A percentile compares a stretch with the other conserved stretches of the same genome.
Conservation (phyloP, 2,797 vertebrate genomes). For the Urophycis tenuis region DNA sequence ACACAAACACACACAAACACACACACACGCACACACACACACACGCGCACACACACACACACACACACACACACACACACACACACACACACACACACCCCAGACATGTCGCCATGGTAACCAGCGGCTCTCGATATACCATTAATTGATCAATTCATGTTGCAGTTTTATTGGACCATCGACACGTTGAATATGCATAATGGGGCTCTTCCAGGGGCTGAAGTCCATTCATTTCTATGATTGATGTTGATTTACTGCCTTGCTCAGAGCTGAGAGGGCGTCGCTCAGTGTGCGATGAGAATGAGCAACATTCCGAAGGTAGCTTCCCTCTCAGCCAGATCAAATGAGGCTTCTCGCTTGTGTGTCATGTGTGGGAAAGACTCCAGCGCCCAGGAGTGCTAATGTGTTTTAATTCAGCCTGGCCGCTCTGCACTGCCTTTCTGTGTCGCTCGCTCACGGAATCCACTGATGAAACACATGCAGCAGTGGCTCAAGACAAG, state of each 20-base stretch:
- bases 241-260: not conserved
- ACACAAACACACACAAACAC: slow-evolving; percentile 13
- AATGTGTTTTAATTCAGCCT: not conserved
- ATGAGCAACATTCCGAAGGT: not conserved
- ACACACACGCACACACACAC: no score
- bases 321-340: not conserved
- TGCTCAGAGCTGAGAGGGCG: not conserved
- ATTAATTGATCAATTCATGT: slow-evolving; percentile 44
- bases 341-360: no score
- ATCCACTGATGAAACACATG: no score
- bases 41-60: no score
- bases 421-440: no score
- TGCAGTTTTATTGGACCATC: not conserved
- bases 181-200: not conserved
- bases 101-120: slow-evolving; percentile 66
- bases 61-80: no score
- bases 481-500: no score
- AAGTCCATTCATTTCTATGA: not conserved
- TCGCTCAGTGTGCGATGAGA: not conserved
- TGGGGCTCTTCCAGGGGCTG: not conserved
- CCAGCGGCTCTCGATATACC: slow-evolving; percentile 48
- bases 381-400: not conserved
- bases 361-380: not conserved
- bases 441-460: no score
- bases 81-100: slow-evolving; percentile 24